Evolutionary conservation across 2,797 vertebrate species (phyloP), one percentile per base, ranked within the genome.

Genomic region (Erpetoichthys calabaricus): DNA sequence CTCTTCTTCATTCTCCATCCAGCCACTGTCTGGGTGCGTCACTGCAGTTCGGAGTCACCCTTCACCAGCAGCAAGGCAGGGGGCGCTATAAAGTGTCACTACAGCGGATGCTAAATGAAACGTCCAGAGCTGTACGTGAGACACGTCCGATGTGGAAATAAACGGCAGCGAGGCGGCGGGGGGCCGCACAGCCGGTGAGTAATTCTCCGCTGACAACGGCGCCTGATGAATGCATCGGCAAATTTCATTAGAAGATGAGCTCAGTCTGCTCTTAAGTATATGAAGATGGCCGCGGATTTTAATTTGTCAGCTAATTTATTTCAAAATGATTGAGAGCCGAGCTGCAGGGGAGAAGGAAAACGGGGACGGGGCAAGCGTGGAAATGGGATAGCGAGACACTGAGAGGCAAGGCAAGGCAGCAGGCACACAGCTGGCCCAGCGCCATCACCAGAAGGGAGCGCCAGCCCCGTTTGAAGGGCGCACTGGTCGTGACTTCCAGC

Each of bases 231-330:
- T 70, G 68, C 71, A 65, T 72, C 63, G 56, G 68, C 68, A 77
- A 70, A 80, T 81, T 79, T 81, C 77, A 82, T 82, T 80, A 83
- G 72, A 7, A 64, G 55, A 60, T 73, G 67, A 69, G 73, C 76
- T 65, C 63, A 64, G 63, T 57, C 68, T 25, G 47, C 52, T 70
- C 68, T 73, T 64, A 76, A 74, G 73, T 65, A 62, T 63, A 75
- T 70, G 76, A 74, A 78, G 76, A 77, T 75, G 68, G 69, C 66
- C 53, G 60, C 60, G 72, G 73, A 72, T 72, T 77, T 76, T 75
- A 72, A 78, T 83, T 81, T 83, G 79, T 80, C 81, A 82, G 75
- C 74, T 79, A 76, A 79, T 80, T 77, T 71, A 69, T 77, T 78
- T 73, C 70, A 61, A 72, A 67, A 70, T 79, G 75, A 79, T 76